Conservation (phyloP, 2,113 vertebrate species). For the Chaetops frenatus region DNA sequence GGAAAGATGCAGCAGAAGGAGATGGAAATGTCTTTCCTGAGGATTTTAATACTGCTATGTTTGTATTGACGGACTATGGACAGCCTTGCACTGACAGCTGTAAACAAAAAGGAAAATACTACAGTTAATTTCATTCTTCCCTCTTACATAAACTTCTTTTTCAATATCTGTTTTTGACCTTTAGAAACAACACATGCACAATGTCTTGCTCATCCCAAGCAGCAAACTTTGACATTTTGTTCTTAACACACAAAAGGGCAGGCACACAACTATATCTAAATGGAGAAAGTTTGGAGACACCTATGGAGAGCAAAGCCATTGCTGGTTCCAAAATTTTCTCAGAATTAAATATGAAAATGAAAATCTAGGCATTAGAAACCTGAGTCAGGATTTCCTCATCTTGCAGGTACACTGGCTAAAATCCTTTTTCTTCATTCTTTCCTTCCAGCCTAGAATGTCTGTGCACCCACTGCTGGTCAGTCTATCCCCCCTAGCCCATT, state of each 20-base stretch:
- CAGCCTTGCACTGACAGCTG: background rate
- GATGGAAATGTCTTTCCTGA: background rate
- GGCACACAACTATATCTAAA: background rate
- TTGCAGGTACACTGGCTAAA: background rate
- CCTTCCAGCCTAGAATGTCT: background rate
- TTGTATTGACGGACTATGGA: background rate
- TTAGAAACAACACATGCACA: background rate
- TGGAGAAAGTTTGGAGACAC: background rate
- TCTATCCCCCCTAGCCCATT: background rate
- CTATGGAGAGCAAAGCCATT: background rate
- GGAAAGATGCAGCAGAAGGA: background rate
- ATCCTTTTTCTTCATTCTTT: background rate
- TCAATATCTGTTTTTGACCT: background rate
- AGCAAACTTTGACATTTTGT: background rate
- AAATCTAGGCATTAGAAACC: background rate
- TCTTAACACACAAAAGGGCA: background rate
- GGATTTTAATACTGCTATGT: background rate
- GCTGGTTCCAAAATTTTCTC: background rate
- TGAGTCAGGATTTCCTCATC: background rate
- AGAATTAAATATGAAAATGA: background rate
- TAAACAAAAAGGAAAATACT: background rate
- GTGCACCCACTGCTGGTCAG: background rate
- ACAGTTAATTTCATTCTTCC: background rate
- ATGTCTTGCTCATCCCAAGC: background rate
- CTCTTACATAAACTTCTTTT: background rate